phyloP scores from a whole-genome alignment of 2,888 invertebrate species.

The Melinaea marsaeus region DNA sequence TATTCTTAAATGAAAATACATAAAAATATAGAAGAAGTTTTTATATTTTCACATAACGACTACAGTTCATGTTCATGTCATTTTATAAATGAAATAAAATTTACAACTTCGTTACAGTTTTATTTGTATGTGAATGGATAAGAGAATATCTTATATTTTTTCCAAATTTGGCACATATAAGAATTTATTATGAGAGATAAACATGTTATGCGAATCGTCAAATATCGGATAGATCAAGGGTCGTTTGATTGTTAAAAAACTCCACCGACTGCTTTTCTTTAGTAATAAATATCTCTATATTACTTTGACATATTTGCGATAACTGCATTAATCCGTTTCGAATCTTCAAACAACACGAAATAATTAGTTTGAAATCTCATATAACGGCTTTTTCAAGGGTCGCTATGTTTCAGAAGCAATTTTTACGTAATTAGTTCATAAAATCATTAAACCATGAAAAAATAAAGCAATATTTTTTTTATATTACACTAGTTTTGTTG shows the following conservation, averaged over 20 bases:
- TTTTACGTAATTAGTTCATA: slow-evolving; percentile 13
- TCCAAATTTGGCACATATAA: no score
- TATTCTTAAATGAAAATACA: no score
- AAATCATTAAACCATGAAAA: slow-evolving; percentile 3
- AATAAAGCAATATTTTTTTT: not conserved
- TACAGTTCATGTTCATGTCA: no score
- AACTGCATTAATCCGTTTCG: not conserved
- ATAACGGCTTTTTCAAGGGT: slow-evolving; percentile 10
- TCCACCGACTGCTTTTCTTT: not conserved
- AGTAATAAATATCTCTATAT: not conserved
- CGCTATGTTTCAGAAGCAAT: slow-evolving; percentile 17
- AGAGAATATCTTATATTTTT: no score
- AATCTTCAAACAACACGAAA: no score
- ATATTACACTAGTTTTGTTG: not conserved
- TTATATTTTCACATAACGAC: no score
- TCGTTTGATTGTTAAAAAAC: not conserved
- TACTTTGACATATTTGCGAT: not conserved
- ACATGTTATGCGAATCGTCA: slow-evolving; percentile 1
- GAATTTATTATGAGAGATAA: slow-evolving; percentile 1
- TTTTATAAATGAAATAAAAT: no score
- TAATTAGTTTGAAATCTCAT: not conserved
- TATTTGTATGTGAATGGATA: no score
- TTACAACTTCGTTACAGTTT: no score
- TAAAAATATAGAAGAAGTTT: no score
- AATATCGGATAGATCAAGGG: not conserved